These are phyloP conservation scores for Donacobius atricapilla DNA, from an alignment of 2,113 vertebrate species.

Conservation along the genomic window DNA sequence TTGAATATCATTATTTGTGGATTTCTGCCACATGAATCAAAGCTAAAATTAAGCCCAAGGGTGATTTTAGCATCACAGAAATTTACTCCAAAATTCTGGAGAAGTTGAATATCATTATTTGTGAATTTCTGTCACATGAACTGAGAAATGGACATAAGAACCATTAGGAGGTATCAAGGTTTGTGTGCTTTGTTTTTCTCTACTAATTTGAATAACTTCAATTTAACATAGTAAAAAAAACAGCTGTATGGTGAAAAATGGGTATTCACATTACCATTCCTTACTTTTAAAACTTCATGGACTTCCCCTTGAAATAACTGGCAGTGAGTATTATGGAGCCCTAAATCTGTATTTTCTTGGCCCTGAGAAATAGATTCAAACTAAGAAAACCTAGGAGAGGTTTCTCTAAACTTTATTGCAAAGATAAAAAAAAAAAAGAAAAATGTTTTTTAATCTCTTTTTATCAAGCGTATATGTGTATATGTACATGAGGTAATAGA, in stretches of 20 bases:
- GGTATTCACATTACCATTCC: background rate
- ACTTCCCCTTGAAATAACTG: background rate
- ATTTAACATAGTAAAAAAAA: background rate
- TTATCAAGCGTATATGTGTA: background rate
- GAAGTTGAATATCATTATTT: background rate
- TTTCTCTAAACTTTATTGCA: background rate
- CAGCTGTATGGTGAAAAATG: background rate
- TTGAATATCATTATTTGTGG: background rate
- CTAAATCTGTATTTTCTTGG: background rate
- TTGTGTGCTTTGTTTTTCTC: background rate
- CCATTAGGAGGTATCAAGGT: background rate
- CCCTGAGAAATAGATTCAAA: background rate
- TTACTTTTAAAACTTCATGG: background rate
- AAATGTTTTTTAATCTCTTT: background rate
- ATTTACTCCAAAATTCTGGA: background rate
- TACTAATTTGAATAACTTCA: background rate
- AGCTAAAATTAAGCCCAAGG: background rate
- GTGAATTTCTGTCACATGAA: background rate
- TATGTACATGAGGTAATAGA: background rate
- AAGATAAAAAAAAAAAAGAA: background rate
- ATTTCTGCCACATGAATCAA: background rate
- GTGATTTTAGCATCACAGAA: background rate
- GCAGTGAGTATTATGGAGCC: background rate
- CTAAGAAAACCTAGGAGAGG: background rate
- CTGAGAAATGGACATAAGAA: background rate